These are phyloP conservation scores for Spicauda simplicius DNA, from an alignment of 2,888 invertebrate species.

Conservation along the genomic window DNA sequence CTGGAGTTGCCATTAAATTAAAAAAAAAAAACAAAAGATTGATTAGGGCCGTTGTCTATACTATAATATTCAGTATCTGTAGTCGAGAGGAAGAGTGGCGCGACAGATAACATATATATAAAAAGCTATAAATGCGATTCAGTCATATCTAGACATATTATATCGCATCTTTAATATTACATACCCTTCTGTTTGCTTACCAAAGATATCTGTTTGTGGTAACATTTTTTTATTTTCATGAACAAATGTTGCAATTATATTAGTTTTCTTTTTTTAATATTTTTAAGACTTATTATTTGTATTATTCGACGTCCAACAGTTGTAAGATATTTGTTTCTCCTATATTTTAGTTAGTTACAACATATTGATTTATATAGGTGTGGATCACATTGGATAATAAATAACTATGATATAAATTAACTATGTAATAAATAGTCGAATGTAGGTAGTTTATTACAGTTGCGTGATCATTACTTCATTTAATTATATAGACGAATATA, in stretches of 20 bases:
- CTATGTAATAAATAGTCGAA: conserved; percentile 13
- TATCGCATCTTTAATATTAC: neutral
- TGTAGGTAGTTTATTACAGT: conserved; percentile 17
- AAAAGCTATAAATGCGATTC: no score
- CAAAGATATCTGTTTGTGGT: conserved; percentile 20
- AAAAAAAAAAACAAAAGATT: no score
- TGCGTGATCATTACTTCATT: conserved; percentile 15
- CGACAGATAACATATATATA: no score
- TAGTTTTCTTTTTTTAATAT: conserved; percentile 15
- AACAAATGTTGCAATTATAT: conserved; percentile 18
- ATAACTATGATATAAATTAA: conserved; percentile 12
- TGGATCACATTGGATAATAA: conserved; percentile 13
- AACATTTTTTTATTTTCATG: neutral
- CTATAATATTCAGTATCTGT: no score
- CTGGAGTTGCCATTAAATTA: no score
- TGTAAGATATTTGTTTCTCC: conserved; percentile 46
- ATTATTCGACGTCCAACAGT: conserved; percentile 34
- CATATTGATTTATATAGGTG: conserved; percentile 20
- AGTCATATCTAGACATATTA: no score
- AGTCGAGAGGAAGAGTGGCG: no score
- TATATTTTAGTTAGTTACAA: conserved; percentile 35
- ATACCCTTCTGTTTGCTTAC: conserved; percentile 14
- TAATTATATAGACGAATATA: conserved; percentile 29
- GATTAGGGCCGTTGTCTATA: no score
- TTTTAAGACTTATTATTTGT: conserved; percentile 1